Evolutionary conservation across 2,797 vertebrate species (phyloP), one percentile per base, ranked within the genome.

Genomic region (Pipistrellus pipistrellus): DNA sequence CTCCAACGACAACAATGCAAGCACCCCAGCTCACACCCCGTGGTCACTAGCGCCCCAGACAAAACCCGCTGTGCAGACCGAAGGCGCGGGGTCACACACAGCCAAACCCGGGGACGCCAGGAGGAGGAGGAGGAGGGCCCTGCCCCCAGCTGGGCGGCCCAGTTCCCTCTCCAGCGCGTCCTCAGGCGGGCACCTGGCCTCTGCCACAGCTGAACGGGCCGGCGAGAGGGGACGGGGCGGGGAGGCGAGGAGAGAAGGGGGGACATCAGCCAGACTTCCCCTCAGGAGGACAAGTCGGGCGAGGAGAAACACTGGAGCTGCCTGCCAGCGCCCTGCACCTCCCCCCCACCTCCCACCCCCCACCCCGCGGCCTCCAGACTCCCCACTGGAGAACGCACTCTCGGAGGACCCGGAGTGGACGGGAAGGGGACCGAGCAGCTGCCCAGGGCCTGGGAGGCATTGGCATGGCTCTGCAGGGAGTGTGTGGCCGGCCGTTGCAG

Each of bases 281-380:
- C 76, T 46, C 44, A 5, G 46, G 41, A 80, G 55, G 32, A n/a
- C 15, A 6, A 55, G 32, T 2, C 6, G 9, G 32, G 18, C 13
- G 6, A 66, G 41, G 64, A 84, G 23, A 25, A 23, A 38, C 0
- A 8, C 20, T 44, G 44, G 27, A 51, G 69, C 57, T 69, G 46
- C 69, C 59, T 59, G 64, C 25, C 59, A 21, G 85, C 2, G 25
- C 0, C 0, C 10, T 66, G 41, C 51, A 23, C 51, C 59, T n/a
- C 1, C 1, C 41, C 93, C 77, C 38, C n/a, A n/a, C 4, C 38
- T 35, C 4, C 35, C 3, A 38, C 38, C 38, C 38, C 38, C 38
- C 6, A 38, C 6, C 85, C 97, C 97, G 93, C 66, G 96, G 86
- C 90, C 92, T 97, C 98, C 97, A 95, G 76, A 59, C 90, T 97